Conservation (phyloP, 2,888 invertebrate genomes). For the Arge pagana region DNA sequence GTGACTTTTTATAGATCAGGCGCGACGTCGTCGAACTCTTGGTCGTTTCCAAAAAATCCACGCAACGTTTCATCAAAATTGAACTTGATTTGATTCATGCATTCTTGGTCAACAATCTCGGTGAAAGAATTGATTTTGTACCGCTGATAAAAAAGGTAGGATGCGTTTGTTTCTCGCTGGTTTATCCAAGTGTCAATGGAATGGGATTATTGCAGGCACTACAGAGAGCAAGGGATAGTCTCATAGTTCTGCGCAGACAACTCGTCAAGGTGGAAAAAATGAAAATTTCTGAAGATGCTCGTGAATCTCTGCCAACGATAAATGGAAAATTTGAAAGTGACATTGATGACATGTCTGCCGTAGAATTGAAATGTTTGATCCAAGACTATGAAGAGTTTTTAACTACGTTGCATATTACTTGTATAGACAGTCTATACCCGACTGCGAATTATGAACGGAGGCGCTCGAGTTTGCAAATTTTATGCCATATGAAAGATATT, state of each 20-base stretch:
- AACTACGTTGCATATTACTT: constrained; percentile 58
- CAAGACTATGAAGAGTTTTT: constrained; percentile 60
- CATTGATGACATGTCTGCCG: constrained; percentile 38
- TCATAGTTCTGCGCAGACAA: constrained; percentile 40
- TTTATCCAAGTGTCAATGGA: too few species aligned
- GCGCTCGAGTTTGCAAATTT: constrained; percentile 63
- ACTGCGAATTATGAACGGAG: constrained; percentile 70
- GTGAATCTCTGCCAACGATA: not conserved
- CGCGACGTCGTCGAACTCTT: constrained; percentile 71
- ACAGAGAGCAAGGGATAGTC: constrained; percentile 61
- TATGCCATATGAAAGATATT: constrained; percentile 52
- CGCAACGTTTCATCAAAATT: constrained; percentile 65
- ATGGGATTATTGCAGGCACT: constrained; percentile 51
- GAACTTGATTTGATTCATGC: constrained; percentile 69
- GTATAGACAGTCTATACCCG: constrained; percentile 64
- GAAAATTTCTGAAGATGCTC: constrained; percentile 28
- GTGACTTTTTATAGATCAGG: constrained; percentile 63
- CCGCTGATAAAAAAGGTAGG: constrained; percentile 73
- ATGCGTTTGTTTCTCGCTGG: too few species aligned
- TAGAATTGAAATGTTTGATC: constrained; percentile 50
- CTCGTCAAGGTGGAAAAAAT: constrained; percentile 35
- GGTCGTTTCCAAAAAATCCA: constrained; percentile 75
- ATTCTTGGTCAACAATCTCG: constrained; percentile 72
- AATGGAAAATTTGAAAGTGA: constrained; percentile 24
- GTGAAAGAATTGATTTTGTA: constrained; percentile 72